These are phyloP conservation scores for Sapayoa aenigma DNA, from an alignment of 2,113 vertebrate genomes.

Conservation along the genomic window DNA sequence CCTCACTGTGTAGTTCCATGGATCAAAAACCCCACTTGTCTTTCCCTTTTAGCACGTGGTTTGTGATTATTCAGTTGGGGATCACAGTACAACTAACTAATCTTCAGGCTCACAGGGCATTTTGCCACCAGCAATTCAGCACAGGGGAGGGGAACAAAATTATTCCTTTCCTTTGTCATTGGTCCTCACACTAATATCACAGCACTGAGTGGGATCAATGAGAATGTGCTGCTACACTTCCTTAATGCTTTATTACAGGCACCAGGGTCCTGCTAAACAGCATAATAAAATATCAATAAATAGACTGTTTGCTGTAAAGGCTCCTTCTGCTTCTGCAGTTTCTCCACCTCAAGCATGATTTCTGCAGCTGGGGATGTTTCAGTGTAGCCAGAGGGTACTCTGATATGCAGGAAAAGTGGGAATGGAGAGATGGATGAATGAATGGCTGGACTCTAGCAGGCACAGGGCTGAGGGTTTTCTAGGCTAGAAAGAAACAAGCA, in stretches of 20 bases:
- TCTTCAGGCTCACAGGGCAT: not conserved
- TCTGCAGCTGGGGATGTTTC: not conserved
- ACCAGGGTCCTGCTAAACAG: slow-evolving; percentile 49
- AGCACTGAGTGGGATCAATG: slow-evolving; percentile 31
- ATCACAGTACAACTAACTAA: not conserved
- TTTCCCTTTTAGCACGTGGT: not conserved
- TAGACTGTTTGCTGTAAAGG: not conserved
- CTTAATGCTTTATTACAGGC: slow-evolving; percentile 63
- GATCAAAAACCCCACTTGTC: not conserved
- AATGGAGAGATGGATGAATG: not conserved
- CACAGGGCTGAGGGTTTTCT: not conserved
- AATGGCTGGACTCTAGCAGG: not conserved
- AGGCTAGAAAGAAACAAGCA: not conserved
- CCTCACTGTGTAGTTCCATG: not conserved
- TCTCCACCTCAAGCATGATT: not conserved
- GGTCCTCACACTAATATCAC: not conserved
- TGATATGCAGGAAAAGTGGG: not conserved
- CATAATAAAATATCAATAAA: slow-evolving; percentile 65
- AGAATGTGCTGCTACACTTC: slow-evolving; percentile 51
- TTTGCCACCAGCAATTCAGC: slow-evolving; percentile 13
- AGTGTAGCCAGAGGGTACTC: not conserved
- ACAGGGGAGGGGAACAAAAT: not conserved
- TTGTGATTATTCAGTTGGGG: not conserved
- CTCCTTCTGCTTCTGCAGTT: slow-evolving; percentile 6
- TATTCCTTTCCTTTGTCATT: not conserved